phyloP scores from a whole-genome alignment of 1,140 invertebrate species.

The Drosophila subpulchrella region DNA sequence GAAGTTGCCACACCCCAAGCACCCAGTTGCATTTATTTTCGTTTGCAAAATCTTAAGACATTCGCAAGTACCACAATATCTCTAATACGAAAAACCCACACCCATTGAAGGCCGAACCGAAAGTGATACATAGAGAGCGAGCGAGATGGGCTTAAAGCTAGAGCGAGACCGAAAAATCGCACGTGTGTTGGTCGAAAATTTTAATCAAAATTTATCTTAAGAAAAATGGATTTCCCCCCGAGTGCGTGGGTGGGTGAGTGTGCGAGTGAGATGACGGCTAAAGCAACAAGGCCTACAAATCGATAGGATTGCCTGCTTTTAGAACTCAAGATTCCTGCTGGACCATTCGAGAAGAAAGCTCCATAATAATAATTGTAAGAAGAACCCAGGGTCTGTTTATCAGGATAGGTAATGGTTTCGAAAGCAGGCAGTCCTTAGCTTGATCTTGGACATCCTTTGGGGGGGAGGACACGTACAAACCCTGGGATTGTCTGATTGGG shows the following conservation, averaged over 20 bases:
- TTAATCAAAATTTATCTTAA: slow-evolving; percentile 81
- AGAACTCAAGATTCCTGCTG: slow-evolving; percentile 54
- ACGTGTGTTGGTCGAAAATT: slow-evolving; percentile 72
- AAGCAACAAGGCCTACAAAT: slow-evolving; percentile 55
- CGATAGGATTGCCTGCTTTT: slow-evolving; percentile 69
- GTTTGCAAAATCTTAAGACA: slow-evolving; percentile 74
- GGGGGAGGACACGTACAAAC: background rate
- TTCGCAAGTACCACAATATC: slow-evolving; percentile 18
- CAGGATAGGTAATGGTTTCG: background rate
- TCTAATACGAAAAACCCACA: background rate
- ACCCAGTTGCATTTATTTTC: slow-evolving; percentile 23
- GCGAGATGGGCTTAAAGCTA: slow-evolving; percentile 11
- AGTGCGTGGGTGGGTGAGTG: background rate
- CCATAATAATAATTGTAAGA: slow-evolving; percentile 69
- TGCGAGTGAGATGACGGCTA: slow-evolving; percentile 63
- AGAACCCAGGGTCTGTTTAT: slow-evolving; percentile 23
- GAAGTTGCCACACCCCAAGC: slow-evolving; percentile 26
- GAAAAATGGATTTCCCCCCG: slow-evolving; percentile 66
- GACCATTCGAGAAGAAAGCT: slow-evolving; percentile 31
- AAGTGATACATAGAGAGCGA: slow-evolving; percentile 51
- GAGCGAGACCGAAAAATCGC: slow-evolving; percentile 30
- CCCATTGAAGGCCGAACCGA: slow-evolving; percentile 4
- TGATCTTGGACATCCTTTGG: background rate
- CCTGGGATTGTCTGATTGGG: slow-evolving; percentile 52
- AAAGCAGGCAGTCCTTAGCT: background rate